Conservation (phyloP, 2,888 invertebrate species). For the Heliconius charithonia region DNA sequence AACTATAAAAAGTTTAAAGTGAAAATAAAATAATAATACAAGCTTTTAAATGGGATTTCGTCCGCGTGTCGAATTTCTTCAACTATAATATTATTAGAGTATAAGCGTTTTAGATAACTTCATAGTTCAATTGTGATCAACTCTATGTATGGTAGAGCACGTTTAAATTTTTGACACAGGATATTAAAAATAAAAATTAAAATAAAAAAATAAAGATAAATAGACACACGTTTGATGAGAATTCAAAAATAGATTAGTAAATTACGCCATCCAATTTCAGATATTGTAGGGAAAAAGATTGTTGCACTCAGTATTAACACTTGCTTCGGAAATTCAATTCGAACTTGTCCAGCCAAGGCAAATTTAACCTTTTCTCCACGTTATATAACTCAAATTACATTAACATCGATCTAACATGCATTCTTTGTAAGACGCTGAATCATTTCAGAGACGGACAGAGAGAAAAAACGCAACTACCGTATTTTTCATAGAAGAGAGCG, state of each 20-base stretch:
- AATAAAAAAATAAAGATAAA: background rate
- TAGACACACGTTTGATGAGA: constrained; percentile 7
- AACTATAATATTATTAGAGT: background rate
- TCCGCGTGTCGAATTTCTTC: too few relatives aligned
- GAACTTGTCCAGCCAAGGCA: constrained; percentile 42
- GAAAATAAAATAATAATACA: too few relatives aligned
- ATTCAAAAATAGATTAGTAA: constrained; percentile 50
- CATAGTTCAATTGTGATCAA: background rate
- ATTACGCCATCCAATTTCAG: constrained; percentile 65
- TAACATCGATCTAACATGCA: constrained; percentile 53
- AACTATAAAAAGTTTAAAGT: too few relatives aligned
- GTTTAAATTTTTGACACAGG: too few relatives aligned
- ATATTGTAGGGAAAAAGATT: constrained; percentile 69
- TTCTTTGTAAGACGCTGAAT: constrained; percentile 71
- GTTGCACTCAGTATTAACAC: constrained; percentile 72
- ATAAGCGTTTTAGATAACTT: background rate
- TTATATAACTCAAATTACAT: constrained; percentile 46
- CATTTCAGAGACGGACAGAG: constrained; percentile 69
- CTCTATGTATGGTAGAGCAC: too few relatives aligned
- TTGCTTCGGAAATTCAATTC: constrained; percentile 73
- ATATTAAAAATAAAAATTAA: too few relatives aligned
- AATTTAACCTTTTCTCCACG: constrained; percentile 47
- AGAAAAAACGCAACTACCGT: constrained; percentile 56
- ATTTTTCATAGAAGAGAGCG: constrained; percentile 57
- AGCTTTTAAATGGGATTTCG: too few relatives aligned